These are phyloP conservation scores for Pipistrellus pipistrellus DNA, from an alignment of 2,797 vertebrate genomes.

Conservation along the genomic window DNA sequence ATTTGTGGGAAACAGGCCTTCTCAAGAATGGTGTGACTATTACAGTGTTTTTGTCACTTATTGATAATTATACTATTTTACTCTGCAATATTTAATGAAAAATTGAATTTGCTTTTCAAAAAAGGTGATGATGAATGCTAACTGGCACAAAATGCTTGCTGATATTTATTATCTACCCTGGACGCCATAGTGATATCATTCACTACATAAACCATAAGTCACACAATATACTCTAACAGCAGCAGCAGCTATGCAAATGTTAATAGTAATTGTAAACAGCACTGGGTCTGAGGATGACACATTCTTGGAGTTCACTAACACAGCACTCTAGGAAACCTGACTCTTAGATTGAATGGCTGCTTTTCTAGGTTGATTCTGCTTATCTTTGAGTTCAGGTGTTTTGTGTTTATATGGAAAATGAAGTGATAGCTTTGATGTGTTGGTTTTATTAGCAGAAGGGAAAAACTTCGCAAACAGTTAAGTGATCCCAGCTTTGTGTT, in stretches of 20 bases:
- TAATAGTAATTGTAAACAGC: neutral
- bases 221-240: neutral
- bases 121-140: constrained; percentile 3
- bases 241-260: neutral
- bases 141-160: neutral
- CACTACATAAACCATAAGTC: neutral
- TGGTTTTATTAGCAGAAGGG: constrained; percentile 44
- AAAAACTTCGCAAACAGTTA: neutral
- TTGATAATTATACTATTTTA: neutral
- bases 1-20: neutral
- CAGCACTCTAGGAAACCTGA: neutral
- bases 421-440: neutral
- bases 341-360: neutral
- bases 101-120: constrained; percentile 29
- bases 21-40: neutral
- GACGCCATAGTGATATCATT: neutral
- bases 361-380: neutral
- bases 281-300: neutral
- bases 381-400: neutral
- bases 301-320: neutral
- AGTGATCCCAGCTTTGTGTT: constrained; percentile 10
- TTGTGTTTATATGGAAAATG: neutral
- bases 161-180: neutral
- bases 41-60: neutral
- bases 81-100: constrained; percentile 15